Conservation (phyloP, 2,113 vertebrate species). For the Pyxicephalus adspersus region DNA sequence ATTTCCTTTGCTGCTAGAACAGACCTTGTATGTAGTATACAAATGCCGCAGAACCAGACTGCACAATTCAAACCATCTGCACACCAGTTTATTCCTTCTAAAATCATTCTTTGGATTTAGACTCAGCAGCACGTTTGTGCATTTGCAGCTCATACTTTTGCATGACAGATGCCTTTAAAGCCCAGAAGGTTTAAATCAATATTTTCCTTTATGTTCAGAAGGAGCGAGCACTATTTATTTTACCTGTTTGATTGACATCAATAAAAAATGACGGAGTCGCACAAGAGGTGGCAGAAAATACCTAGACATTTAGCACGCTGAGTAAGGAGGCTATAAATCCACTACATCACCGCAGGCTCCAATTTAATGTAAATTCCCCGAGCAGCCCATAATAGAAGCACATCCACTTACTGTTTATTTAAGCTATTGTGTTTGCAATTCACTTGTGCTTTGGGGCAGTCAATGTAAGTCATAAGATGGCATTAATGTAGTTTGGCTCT, state of each 20-base stretch:
- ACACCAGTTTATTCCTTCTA: neutral
- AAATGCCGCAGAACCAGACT: neutral
- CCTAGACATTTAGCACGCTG: slow-evolving; percentile 46
- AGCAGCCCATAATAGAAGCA: slow-evolving; percentile 40
- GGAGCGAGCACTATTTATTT: slow-evolving; percentile 43
- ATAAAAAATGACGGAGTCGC: slow-evolving; percentile 50
- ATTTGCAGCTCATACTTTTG: slow-evolving; percentile 30
- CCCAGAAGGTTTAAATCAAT: slow-evolving; percentile 33
- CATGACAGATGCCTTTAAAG: slow-evolving; percentile 42
- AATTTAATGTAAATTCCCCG: slow-evolving; percentile 56
- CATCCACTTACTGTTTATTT: slow-evolving; percentile 54
- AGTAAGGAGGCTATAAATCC: slow-evolving; percentile 51
- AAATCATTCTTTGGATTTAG: neutral
- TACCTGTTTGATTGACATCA: slow-evolving; percentile 49
- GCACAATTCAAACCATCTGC: neutral
- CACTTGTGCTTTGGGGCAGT: slow-evolving; percentile 26
- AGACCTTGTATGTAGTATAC: no score
- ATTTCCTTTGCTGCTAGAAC: no score
- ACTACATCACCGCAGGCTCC: slow-evolving; percentile 48
- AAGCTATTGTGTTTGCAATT: slow-evolving; percentile 45
- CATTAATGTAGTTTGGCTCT: slow-evolving; percentile 34
- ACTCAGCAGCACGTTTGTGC: neutral
- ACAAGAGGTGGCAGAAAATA: slow-evolving; percentile 54
- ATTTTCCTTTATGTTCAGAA: slow-evolving; percentile 39
- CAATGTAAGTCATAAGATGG: slow-evolving; percentile 13